Conservation (phyloP, 2,113 vertebrate genomes). For the Platycercus adscitus region DNA sequence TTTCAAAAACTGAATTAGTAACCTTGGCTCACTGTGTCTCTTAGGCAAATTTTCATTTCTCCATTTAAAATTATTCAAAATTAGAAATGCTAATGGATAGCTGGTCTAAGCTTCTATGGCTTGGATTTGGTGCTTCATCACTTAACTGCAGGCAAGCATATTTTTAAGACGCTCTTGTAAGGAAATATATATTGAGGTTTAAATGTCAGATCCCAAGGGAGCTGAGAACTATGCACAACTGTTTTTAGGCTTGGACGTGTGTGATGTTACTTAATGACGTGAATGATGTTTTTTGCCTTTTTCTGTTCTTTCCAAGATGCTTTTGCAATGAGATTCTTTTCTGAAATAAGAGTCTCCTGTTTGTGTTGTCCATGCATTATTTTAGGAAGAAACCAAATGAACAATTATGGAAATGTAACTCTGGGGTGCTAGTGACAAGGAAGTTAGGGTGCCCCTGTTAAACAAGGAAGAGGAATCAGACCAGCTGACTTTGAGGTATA, state of each 20-base stretch:
- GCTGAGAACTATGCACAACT: slow-evolving; percentile 10
- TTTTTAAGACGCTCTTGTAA: slow-evolving; percentile 29
- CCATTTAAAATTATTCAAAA: neutral
- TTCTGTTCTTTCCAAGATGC: slow-evolving; percentile 23
- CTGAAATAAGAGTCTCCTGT: neutral
- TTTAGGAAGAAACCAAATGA: neutral
- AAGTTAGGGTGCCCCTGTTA: neutral
- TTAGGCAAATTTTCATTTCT: slow-evolving; percentile 16
- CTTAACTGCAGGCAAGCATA: neutral
- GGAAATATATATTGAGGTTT: slow-evolving; percentile 13
- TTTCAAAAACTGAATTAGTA: slow-evolving; percentile 33
- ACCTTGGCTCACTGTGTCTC: slow-evolving; percentile 4
- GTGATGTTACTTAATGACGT: neutral
- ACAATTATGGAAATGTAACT: neutral
- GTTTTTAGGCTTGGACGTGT: neutral
- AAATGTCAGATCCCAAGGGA: slow-evolving; percentile 52
- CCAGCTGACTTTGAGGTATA: neutral
- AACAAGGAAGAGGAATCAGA: neutral
- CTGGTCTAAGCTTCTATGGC: slow-evolving; percentile 28
- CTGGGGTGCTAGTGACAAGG: neutral
- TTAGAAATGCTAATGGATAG: neutral
- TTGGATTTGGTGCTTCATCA: slow-evolving; percentile 40
- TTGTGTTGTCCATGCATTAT: neutral
- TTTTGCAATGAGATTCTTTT: neutral
- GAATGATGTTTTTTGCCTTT: neutral